A percentile compares a stretch with the other conserved stretches of the same genome.
phyloP scores from a whole-genome alignment of 53 echinoderm and acorn worm species.

The Paracentrotus lividus region DNA sequence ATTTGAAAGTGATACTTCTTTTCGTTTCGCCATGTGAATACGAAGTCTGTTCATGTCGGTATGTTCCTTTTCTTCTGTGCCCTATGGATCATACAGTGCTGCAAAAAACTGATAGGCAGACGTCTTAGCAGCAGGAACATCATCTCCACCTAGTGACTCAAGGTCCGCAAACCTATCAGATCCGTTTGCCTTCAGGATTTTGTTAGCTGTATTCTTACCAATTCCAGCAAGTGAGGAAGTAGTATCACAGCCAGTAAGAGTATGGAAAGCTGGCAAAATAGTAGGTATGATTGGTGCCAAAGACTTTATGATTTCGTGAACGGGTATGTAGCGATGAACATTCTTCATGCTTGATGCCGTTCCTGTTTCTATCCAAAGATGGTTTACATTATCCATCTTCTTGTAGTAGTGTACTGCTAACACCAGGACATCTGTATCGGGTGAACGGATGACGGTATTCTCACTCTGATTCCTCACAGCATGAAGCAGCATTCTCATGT shows the following conservation, averaged over 20 bases:
- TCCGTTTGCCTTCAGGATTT: conserved; percentile 47
- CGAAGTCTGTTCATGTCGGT: not conserved
- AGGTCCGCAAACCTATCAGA: conserved; percentile 18
- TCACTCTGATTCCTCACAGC: not conserved
- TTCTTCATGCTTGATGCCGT: not conserved
- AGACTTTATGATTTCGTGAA: conserved; percentile 9
- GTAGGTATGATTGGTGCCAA: not conserved
- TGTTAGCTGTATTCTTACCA: conserved; percentile 59
- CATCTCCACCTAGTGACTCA: not conserved
- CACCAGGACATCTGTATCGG: conserved; percentile 65
- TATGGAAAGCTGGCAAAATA: conserved; percentile 63
- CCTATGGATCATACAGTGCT: conserved; percentile 54
- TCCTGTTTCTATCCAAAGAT: conserved; percentile 65
- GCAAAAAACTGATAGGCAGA: not conserved
- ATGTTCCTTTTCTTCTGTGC: not conserved
- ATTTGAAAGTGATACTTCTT: not conserved
- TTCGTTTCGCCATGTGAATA: not conserved
- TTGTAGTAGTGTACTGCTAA: conserved; percentile 48
- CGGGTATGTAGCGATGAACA: conserved; percentile 41
- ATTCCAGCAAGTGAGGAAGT: conserved; percentile 60
- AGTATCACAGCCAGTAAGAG: conserved; percentile 64
- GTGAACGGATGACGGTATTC: conserved; percentile 39
- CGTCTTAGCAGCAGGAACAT: not conserved
- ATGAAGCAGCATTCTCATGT: conserved; percentile 62
- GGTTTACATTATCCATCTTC: conserved; percentile 14